These are phyloP conservation scores for Saccostrea cuccullata DNA, from an alignment of 1,140 invertebrate genomes.

Conservation along the genomic window DNA sequence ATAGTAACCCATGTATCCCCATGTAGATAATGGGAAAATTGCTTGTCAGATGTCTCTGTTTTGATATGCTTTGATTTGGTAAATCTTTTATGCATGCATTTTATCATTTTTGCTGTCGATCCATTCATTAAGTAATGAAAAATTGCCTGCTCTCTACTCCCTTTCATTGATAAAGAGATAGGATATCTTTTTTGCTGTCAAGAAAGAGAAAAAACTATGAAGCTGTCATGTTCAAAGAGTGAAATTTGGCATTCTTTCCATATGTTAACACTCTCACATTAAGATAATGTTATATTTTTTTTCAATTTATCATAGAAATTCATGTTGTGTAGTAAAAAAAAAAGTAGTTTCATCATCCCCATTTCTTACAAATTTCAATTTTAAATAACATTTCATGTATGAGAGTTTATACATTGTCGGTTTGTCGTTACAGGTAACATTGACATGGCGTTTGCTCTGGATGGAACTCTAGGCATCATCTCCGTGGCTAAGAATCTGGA, in stretches of 20 bases:
- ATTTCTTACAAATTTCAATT: too few species aligned
- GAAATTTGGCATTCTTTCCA: background rate
- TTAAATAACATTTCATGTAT: background rate
- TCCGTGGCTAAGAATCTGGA: conserved; percentile 87
- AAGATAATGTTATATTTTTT: background rate
- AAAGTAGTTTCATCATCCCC: background rate
- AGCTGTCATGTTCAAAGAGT: background rate
- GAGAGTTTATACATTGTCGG: conserved; percentile 37
- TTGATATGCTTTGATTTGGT: conserved; percentile 29
- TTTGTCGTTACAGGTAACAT: conserved; percentile 84
- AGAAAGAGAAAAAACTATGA: background rate
- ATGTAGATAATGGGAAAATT: background rate
- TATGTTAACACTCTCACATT: background rate
- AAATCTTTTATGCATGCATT: conserved; percentile 24
- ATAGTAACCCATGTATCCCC: conserved; percentile 15
- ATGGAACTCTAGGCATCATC: conserved; percentile 87
- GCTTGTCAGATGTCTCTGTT: conserved; percentile 8
- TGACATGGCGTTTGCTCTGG: conserved; percentile 89
- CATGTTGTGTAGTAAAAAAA: background rate
- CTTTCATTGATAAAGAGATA: conserved; percentile 28
- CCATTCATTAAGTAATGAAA: conserved; percentile 29
- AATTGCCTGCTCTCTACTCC: background rate
- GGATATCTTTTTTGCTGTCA: conserved; percentile 9
- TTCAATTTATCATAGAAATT: background rate
- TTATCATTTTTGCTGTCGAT: conserved; percentile 23